Conservation (phyloP, 2,888 invertebrate species). For the Drosophila peninsularis region DNA sequence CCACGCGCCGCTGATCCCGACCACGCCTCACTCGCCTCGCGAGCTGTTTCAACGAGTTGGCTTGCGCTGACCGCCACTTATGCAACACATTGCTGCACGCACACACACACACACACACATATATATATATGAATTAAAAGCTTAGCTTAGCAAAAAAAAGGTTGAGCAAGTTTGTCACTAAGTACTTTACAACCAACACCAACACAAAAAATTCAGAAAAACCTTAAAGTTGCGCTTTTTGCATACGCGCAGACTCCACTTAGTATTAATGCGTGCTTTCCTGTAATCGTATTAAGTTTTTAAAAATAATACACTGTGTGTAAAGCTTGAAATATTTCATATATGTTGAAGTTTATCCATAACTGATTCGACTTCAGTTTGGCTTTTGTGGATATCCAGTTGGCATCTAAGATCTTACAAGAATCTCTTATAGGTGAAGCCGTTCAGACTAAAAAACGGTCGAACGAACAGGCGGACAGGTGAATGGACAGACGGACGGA, state of each 20-base stretch:
- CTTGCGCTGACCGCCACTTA: conserved; percentile 55
- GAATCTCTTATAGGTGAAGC: no score
- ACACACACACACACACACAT: not conserved
- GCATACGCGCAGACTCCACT: not conserved
- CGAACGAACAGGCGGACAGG: no score
- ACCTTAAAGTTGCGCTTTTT: conserved; percentile 1
- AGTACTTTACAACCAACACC: conserved; percentile 38
- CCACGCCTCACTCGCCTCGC: no score
- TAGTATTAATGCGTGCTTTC: not conserved
- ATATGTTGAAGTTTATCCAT: no score
- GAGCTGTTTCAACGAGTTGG: conserved; percentile 26
- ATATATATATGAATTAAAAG: conserved; percentile 23
- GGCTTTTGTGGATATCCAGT: no score
- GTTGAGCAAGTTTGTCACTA: conserved; percentile 33
- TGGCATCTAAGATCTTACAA: no score
- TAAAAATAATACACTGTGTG: not conserved
- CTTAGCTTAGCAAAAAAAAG: conserved; percentile 26
- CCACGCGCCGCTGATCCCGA: conserved; percentile 3
- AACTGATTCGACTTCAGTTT: no score
- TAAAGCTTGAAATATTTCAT: not conserved
- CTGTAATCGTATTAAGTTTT: not conserved
- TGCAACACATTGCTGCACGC: conserved; percentile 23
- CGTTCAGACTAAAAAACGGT: no score
- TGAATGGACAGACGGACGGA: no score
- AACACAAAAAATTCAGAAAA: not conserved